Evolutionary conservation across 2,888 invertebrate genomes (phyloP).

Genomic region (Cataglyphis cursor): DNA sequence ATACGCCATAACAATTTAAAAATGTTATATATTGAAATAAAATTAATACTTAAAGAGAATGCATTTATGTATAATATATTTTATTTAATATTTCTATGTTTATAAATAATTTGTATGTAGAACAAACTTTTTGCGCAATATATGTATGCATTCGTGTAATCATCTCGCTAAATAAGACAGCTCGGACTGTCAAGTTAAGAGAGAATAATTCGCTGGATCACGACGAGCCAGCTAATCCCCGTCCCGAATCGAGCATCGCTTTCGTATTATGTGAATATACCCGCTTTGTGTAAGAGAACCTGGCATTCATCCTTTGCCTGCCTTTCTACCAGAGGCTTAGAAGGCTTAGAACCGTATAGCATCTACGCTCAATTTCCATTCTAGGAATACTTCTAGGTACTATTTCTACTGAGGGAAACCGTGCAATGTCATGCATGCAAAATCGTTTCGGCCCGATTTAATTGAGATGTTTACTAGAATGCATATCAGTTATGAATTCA

Average conservation of each 20-base stretch:
- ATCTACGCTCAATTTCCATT: constrained; percentile 44
- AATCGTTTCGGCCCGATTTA: constrained; percentile 15
- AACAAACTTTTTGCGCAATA: background rate
- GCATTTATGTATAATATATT: background rate
- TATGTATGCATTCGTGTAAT: background rate
- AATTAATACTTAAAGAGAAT: background rate
- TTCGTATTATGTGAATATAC: constrained; percentile 65
- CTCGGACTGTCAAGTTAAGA: constrained; percentile 29
- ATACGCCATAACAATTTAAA: background rate
- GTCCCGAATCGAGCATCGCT: constrained; percentile 65
- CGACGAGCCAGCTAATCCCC: constrained; percentile 61
- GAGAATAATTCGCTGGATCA: constrained; percentile 66
- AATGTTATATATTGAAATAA: background rate
- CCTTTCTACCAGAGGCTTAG: constrained; percentile 46
- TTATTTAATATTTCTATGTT: background rate
- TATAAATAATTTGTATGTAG: background rate
- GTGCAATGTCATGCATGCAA: constrained; percentile 38
- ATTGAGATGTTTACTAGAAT: constrained; percentile 39
- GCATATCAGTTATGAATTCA: background rate
- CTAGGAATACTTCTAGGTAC: constrained; percentile 32
- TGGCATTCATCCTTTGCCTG: constrained; percentile 41
- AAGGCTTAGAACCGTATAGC: constrained; percentile 42
- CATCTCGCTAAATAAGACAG: constrained; percentile 46
- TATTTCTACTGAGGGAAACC: constrained; percentile 29
- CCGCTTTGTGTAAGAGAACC: constrained; percentile 48